Conservation (phyloP, 35 echinoderm and acorn worm species). For the Heliocidaris tuberculata region DNA sequence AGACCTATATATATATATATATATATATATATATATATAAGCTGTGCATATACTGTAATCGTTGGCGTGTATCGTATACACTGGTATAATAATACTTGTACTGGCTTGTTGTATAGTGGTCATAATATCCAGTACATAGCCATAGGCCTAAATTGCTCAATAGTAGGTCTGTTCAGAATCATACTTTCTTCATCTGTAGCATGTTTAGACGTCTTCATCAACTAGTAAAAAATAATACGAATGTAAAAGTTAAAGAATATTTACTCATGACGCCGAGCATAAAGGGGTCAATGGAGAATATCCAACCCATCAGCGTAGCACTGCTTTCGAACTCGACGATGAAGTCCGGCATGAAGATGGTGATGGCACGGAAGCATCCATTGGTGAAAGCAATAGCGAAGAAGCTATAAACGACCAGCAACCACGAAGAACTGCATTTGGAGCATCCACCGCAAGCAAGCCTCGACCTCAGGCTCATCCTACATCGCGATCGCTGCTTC, state of each 20-base stretch:
- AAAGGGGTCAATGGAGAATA: neutral
- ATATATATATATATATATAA: no score
- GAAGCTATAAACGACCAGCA: neutral
- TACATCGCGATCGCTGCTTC: neutral
- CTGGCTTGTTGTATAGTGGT: no score
- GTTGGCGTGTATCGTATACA: no score
- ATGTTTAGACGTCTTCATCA: no score
- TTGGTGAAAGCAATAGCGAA: constrained; percentile 1
- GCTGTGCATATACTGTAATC: no score
- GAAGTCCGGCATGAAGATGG: neutral
- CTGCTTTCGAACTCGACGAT: neutral
- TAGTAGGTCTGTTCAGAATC: no score
- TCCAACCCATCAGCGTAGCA: neutral
- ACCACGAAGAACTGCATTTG: neutral
- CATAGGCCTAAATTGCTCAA: no score
- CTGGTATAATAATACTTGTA: no score
- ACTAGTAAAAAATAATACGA: neutral
- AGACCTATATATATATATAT: no score
- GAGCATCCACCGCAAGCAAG: neutral
- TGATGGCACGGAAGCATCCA: neutral
- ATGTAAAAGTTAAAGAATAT: neutral
- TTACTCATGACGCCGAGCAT: constrained; percentile 9
- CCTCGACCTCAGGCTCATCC: neutral
- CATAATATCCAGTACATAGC: no score
- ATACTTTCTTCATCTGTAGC: no score